Conservation (phyloP, 2,888 invertebrate species). For the Drosophila yooni region DNA sequence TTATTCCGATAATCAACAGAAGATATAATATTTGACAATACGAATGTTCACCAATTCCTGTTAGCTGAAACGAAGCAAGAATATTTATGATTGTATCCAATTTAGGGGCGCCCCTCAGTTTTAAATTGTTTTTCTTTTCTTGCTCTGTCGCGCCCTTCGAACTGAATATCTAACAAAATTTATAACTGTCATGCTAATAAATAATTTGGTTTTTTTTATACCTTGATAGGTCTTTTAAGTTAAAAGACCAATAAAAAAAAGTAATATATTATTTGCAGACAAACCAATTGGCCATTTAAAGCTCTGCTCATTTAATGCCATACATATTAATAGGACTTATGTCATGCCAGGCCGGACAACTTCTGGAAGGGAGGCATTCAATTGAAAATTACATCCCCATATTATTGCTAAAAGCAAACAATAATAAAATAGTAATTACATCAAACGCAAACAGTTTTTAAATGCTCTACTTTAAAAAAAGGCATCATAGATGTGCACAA, state of each 20-base stretch:
- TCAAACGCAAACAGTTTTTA: not conserved
- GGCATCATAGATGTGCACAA: not conserved
- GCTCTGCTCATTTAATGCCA: conserved; percentile 16
- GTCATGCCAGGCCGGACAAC: not conserved
- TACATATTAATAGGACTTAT: conserved; percentile 14
- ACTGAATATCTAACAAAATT: conserved; percentile 11
- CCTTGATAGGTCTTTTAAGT: conserved; percentile 12
- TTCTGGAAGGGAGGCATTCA: not conserved
- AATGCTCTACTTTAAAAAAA: not conserved
- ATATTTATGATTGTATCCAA: conserved; percentile 4
- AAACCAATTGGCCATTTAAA: conserved; percentile 22
- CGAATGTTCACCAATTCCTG: not conserved
- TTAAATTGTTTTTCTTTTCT: conserved; percentile 1
- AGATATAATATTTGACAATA: not conserved
- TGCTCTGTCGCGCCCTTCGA: not conserved
- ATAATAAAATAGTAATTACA: not conserved
- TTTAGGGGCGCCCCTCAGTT: not conserved
- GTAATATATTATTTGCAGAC: conserved; percentile 11
- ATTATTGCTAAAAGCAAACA: not conserved
- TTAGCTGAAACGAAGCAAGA: not conserved
- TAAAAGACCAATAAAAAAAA: conserved; percentile 6
- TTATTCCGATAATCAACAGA: not conserved
- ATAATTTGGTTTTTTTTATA: conserved; percentile 15
- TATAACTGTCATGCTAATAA: conserved; percentile 14
- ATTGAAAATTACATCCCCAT: not conserved